Percentiles rank a stretch among this genome's conserved stretches.
Evolutionary conservation across 2,888 invertebrate species (phyloP).

Genomic region (Eristalis tenax): DNA sequence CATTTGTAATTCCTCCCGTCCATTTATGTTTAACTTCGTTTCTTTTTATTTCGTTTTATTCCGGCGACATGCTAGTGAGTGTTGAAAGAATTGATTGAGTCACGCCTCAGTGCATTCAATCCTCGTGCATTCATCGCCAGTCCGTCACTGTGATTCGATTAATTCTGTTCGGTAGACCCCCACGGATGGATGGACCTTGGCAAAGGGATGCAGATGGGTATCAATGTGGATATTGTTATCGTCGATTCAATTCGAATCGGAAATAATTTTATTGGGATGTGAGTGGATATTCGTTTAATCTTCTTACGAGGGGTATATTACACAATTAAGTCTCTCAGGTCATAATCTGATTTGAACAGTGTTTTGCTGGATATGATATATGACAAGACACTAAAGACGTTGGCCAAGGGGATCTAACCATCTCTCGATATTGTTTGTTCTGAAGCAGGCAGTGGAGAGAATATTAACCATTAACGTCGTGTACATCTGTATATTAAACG

Average conservation of each 20-base stretch:
- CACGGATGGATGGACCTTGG: not conserved
- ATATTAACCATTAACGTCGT: too few relatives aligned
- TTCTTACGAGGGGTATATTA: not conserved
- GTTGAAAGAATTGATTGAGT: conserved; percentile 70
- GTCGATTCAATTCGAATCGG: conserved; percentile 49
- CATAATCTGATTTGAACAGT: not conserved
- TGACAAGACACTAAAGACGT: too few relatives aligned
- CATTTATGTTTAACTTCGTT: conserved; percentile 7
- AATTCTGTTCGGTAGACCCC: conserved; percentile 59
- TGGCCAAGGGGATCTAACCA: too few relatives aligned
- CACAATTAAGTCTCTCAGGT: not conserved
- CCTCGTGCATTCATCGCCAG: conserved; percentile 58
- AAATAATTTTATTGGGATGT: conserved; percentile 55
- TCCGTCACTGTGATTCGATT: conserved; percentile 66
- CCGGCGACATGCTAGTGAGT: conserved; percentile 55
- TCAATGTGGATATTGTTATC: conserved; percentile 59
- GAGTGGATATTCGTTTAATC: conserved; percentile 50
- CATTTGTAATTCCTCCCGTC: conserved; percentile 46
- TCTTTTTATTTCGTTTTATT: conserved; percentile 48
- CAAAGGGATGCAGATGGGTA: conserved; percentile 34
- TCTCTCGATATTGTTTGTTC: too few relatives aligned
- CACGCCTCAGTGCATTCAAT: conserved; percentile 57
- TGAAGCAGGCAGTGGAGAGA: too few relatives aligned
- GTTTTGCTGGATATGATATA: too few relatives aligned
- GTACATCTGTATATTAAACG: too few relatives aligned